A percentile compares a stretch with the other conserved stretches of the same genome.
Evolutionary conservation across 2,888 invertebrate species (phyloP).

Genomic region (Hyposoter didymator): DNA sequence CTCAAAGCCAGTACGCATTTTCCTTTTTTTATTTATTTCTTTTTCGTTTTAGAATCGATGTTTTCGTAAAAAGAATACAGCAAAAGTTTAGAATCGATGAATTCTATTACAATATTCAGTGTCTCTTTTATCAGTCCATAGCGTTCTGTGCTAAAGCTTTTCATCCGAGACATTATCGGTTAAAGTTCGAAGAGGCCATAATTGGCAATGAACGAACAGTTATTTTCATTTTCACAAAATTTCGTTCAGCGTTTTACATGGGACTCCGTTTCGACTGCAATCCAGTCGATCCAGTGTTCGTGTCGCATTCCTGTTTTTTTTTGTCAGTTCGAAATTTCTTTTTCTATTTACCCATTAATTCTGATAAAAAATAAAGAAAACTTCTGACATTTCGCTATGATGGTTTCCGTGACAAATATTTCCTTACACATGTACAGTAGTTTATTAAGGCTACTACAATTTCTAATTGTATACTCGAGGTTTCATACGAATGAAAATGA

Average conservation of each 20-base stretch:
- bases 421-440: conserved; percentile 52
- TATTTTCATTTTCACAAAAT: neutral
- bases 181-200: conserved; percentile 22
- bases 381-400: conserved; percentile 23
- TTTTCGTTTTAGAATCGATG: conserved; percentile 55
- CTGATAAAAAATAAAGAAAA: conserved; percentile 48
- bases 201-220: conserved; percentile 8
- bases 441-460: conserved; percentile 63
- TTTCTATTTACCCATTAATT: conserved; percentile 17
- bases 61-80: conserved; percentile 55
- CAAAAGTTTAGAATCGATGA: conserved; percentile 58
- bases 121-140: conserved; percentile 19
- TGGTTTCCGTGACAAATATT: conserved; percentile 34
- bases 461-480: conserved; percentile 66
- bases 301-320: conserved; percentile 27
- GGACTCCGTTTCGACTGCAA: neutral
- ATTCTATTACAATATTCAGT: conserved; percentile 24
- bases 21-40: conserved; percentile 6
- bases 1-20: conserved; percentile 70
- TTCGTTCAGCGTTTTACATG: neutral
- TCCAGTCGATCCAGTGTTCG: neutral
- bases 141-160: conserved; percentile 22
- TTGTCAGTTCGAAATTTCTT: conserved; percentile 4
- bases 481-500: conserved; percentile 16
- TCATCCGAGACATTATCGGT: conserved; percentile 14